A percentile compares a stretch with the other conserved stretches of the same genome.
Evolutionary conservation across 92 coral and sea anemone genomes (phyloP).

Genomic region (Montipora capitata): DNA sequence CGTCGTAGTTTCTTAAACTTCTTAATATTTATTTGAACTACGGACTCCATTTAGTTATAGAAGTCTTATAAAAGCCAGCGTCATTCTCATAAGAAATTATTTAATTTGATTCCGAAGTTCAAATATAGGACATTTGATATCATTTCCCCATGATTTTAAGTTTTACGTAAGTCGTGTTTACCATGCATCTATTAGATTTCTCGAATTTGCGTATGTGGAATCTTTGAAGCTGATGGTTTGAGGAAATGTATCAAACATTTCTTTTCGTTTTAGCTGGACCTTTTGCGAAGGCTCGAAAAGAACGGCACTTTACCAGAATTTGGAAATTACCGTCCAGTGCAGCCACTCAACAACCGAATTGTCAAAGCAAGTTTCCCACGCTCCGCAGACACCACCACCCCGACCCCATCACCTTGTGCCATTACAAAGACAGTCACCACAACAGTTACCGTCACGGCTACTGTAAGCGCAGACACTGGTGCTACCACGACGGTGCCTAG

Average conservation of each 20-base stretch:
- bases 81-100: too few relatives aligned
- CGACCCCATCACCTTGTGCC: neutral
- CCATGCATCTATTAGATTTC: too few relatives aligned
- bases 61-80: too few relatives aligned
- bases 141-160: too few relatives aligned
- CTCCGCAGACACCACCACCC: neutral
- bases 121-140: too few relatives aligned
- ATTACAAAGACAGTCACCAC: neutral
- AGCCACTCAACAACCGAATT: constrained; percentile 66
- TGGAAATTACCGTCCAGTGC: constrained; percentile 82
- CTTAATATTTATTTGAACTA: too few relatives aligned
- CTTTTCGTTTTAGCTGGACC: constrained; percentile 3
- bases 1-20: too few relatives aligned
- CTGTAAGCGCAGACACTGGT: neutral
- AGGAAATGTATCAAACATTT: neutral
- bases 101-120: too few relatives aligned
- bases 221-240: too few relatives aligned
- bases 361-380: constrained; percentile 64
- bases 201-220: too few relatives aligned
- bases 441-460: neutral
- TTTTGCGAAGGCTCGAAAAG: constrained; percentile 17
- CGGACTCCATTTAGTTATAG: too few relatives aligned
- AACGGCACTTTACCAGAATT: constrained; percentile 11
- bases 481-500: neutral
- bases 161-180: too few relatives aligned